Evolutionary conservation across 1,140 invertebrate species (phyloP).

Genomic region (Nasonia giraulti): DNA sequence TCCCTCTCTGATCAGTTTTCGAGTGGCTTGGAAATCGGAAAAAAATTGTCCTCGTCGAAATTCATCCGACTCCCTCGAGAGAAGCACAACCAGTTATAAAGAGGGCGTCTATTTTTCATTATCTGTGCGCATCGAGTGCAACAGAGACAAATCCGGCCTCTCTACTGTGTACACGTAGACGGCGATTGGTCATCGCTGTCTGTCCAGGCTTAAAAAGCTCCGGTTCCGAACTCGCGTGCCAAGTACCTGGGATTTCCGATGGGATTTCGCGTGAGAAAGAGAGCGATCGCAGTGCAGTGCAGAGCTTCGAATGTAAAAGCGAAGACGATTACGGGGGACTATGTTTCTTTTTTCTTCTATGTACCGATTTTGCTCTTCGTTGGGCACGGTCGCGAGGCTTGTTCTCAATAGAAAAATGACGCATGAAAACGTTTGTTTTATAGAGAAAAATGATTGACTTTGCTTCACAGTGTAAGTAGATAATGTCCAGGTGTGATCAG

Average conservation of each 20-base stretch:
- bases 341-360: neutral
- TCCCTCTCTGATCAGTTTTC: neutral
- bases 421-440: neutral
- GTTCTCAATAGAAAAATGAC: neutral
- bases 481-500: neutral
- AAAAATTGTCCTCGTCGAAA: too few relatives aligned
- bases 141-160: constrained; percentile 33
- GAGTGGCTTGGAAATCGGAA: neutral
- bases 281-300: too few relatives aligned
- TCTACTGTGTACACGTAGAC: too few relatives aligned
- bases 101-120: neutral
- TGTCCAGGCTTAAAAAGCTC: neutral
- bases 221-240: neutral
- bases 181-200: neutral
- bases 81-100: too few relatives aligned
- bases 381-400: neutral
- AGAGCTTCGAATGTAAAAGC: constrained; percentile 25
- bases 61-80: too few relatives aligned
- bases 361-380: constrained; percentile 16
- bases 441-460: neutral
- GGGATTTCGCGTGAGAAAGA: constrained; percentile 8
- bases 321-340: neutral
- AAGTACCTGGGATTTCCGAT: constrained; percentile 35
- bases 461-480: neutral
- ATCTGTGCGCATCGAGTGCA: constrained; percentile 6